Evolutionary conservation across 2,888 invertebrate species (phyloP).

Genomic region (Cyaniris semiargus): DNA sequence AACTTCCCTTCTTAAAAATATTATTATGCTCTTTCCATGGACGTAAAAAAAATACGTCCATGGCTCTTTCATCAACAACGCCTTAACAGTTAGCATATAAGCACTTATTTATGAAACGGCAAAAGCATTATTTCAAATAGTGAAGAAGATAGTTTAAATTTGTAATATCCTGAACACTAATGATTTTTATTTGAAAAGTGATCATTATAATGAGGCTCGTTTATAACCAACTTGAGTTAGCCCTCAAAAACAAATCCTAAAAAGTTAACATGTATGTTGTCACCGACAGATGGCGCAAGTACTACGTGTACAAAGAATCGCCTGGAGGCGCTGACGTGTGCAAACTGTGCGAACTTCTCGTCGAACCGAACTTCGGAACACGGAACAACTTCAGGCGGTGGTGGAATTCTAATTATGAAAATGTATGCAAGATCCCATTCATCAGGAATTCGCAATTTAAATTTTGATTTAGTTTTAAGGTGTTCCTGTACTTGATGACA

Average conservation of each 20-base stretch:
- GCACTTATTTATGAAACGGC: no score
- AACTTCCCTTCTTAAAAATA: no score
- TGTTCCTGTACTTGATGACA: conserved; percentile 18
- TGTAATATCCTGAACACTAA: no score
- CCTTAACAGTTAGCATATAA: no score
- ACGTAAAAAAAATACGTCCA: no score
- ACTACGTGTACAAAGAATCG: conserved; percentile 53
- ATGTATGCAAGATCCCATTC: conserved; percentile 46
- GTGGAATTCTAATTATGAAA: conserved; percentile 56
- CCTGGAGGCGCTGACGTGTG: conserved; percentile 51
- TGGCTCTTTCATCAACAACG: no score
- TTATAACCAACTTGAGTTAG: not conserved
- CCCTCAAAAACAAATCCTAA: not conserved
- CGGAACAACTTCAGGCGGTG: conserved; percentile 54
- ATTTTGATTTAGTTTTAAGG: conserved; percentile 21
- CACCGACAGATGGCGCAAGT: conserved; percentile 60
- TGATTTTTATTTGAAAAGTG: no score
- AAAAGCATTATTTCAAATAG: no score
- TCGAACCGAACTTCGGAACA: conserved; percentile 44
- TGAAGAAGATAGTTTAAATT: no score
- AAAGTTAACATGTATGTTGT: conserved; percentile 10
- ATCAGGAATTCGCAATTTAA: conserved; percentile 40
- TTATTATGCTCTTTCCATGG: no score
- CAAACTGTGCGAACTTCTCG: conserved; percentile 53
- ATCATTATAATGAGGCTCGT: not conserved